phyloP scores from a whole-genome alignment of 2,113 vertebrate genomes.

The Bettongia penicillata region DNA sequence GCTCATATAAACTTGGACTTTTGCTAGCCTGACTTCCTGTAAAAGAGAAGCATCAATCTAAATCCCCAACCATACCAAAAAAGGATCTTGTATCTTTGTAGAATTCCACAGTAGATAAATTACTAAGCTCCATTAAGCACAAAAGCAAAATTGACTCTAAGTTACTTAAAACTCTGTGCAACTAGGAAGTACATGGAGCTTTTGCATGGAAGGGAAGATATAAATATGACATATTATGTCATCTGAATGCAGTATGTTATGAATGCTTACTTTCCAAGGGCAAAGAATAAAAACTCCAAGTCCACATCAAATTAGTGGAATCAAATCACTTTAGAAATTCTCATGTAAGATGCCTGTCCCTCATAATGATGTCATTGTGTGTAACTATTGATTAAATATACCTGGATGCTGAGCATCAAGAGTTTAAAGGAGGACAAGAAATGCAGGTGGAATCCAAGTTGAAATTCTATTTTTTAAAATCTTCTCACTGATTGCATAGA shows the following conservation, averaged over 20 bases:
- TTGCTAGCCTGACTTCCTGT: not conserved
- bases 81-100: not conserved
- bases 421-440: not conserved
- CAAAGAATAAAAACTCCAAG: not conserved
- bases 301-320: not conserved
- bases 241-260: not conserved
- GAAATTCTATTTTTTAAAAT: conserved; percentile 41
- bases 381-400: not conserved
- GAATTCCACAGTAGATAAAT: not conserved
- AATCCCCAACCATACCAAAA: not conserved
- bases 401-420: not conserved
- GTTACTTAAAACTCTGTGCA: not conserved
- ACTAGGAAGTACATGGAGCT: not conserved
- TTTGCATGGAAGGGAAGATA: not conserved
- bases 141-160: not conserved
- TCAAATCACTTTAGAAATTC: not conserved
- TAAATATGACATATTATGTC: rapidly evolving
- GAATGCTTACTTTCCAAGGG: not conserved
- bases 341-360: not conserved
- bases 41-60: not conserved
- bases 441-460: not conserved
- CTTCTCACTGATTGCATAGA: conserved; percentile 57
- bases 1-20: not conserved
- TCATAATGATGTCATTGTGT: not conserved
- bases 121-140: not conserved